Percentiles rank a stretch among this genome's conserved stretches.
Evolutionary conservation across 2,888 invertebrate species (phyloP).

Genomic region (Nezara viridula): DNA sequence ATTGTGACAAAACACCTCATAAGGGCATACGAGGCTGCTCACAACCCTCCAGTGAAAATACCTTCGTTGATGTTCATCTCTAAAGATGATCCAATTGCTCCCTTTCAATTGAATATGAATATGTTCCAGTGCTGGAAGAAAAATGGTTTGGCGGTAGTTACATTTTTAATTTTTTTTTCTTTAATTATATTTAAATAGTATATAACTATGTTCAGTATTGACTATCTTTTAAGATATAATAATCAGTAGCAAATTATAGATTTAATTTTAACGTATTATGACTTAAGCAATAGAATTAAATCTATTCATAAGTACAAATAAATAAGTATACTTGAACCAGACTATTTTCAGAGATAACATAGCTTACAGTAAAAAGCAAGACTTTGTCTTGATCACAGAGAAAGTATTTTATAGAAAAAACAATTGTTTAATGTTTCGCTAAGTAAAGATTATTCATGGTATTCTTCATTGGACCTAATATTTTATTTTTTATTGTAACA

Average conservation of each 20-base stretch:
- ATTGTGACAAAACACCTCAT: conserved; percentile 18
- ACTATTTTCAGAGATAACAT: too few species aligned
- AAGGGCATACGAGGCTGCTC: background rate
- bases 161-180: background rate
- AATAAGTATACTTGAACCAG: too few species aligned
- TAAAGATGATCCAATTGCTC: conserved; percentile 9
- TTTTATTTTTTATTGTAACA: too few species aligned
- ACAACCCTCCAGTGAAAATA: background rate
- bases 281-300: too few species aligned
- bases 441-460: too few species aligned
- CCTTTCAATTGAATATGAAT: conserved; percentile 8
- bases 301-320: too few species aligned
- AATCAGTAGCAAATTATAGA: background rate
- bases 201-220: background rate
- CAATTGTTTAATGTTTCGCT: too few species aligned
- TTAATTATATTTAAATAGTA: background rate
- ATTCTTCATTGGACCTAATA: too few species aligned
- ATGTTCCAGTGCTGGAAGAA: conserved; percentile 8
- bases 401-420: too few species aligned
- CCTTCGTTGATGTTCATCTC: conserved; percentile 18
- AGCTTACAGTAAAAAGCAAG: too few species aligned
- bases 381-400: too few species aligned
- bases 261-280: too few species aligned
- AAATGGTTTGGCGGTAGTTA: background rate
- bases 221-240: background rate